Evolutionary conservation across 2,797 vertebrate genomes (phyloP), one percentile per base, ranked within the genome.

Genomic region (Potorous gilbertii): DNA sequence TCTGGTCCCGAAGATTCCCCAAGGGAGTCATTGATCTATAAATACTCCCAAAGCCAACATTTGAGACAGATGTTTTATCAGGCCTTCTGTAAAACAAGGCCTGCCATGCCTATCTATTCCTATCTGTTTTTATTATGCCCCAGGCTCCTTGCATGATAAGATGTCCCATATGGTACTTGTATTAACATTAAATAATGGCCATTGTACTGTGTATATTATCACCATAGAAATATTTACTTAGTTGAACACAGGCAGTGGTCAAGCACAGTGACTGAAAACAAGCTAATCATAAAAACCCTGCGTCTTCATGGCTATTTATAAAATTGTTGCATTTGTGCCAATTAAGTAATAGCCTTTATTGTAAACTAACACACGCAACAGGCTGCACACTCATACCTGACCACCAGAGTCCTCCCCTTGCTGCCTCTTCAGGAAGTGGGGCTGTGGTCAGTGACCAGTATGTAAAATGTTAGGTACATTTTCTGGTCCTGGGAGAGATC

Each of bases 151-250:
- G 96, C 56, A 90, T 0, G 95, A 98, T 98, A 98, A 98, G 97
- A 95, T 97, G 94, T 97, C 96, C 98, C 98, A 98, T 97, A 97
- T 98, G 98, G 98, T 97, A 97, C 96, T 98, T 97, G 97, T 98
- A 98, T 97, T 98, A 98, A 98, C 98, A 97, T 97, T 97, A 96
- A 98, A 98, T 98, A 97, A 96, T 55, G 66, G 24, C 52, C 54
- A 92, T 96, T 24, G 50, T 97, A 94, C 93, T 94, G 96, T 95
- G 95, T 97, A 93, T 57, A 92, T 21, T 93, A 95, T 98, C 97
- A 98, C 55, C 96, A 59, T 90, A 96, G 92, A 50, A 66, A 97
- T 94, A 94, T 94, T 97, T 97, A 97, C 97, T 98, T 97, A 97
- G 97, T 92, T 74, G 95, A 93, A 95, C 90, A 94, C 90, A 98